Conservation (phyloP, 2,888 invertebrate genomes). For the Heliothis peltigera region DNA sequence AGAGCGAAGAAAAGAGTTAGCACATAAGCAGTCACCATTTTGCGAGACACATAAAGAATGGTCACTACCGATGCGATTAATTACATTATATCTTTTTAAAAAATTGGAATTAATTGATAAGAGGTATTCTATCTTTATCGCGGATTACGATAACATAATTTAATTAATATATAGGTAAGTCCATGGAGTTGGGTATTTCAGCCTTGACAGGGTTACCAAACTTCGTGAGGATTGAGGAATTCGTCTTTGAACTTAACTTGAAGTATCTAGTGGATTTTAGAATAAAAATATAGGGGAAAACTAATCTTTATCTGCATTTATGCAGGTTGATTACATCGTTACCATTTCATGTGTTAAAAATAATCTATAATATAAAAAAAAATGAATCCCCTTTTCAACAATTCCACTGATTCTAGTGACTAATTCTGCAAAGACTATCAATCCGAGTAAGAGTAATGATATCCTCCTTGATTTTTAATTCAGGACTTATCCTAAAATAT, state of each 20-base stretch:
- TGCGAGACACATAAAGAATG: not conserved
- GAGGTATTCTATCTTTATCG: not conserved
- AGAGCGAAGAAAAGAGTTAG: not conserved
- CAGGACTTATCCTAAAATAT: not conserved
- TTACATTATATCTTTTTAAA: not conserved
- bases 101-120: not conserved
- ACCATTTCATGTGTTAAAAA: too few species aligned
- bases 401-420: too few species aligned
- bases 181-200: constrained; percentile 28
- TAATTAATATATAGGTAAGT: constrained; percentile 19
- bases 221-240: not conserved
- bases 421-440: not conserved
- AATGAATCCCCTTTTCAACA: too few species aligned
- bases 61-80: not conserved
- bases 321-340: too few species aligned
- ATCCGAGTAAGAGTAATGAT: not conserved
- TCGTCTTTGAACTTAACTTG: not conserved
- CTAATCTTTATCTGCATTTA: too few species aligned
- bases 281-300: too few species aligned
- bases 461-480: not conserved
- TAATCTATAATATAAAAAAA: too few species aligned
- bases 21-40: not conserved
- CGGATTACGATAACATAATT: not conserved
- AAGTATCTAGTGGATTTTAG: too few species aligned
- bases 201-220: constrained; percentile 21